These are phyloP conservation scores for Drosophila elegans DNA, from an alignment of 1,140 invertebrate genomes.

Conservation along the genomic window DNA sequence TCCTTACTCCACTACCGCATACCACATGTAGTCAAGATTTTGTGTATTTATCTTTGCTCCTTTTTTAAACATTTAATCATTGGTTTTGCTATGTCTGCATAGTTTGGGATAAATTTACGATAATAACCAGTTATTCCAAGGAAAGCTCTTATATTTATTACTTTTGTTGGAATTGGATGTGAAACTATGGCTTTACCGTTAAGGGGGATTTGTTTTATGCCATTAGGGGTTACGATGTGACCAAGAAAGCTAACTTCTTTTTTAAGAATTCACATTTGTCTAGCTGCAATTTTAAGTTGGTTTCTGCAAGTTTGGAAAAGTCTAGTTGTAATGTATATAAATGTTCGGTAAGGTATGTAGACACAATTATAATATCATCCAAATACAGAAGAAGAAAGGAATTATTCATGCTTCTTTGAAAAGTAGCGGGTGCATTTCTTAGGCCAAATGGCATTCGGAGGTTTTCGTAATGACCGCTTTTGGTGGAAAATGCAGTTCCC, in stretches of 20 bases:
- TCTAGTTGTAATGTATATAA: slow-evolving; percentile 6
- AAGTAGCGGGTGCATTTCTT: slow-evolving; percentile 9
- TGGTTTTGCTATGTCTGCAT: slow-evolving; percentile 1
- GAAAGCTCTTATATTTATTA: slow-evolving; percentile 8
- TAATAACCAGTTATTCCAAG: slow-evolving; percentile 2
- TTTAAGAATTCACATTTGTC: slow-evolving; percentile 20
- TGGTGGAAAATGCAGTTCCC: slow-evolving; percentile 1
- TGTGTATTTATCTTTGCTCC: not conserved
- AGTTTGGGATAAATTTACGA: slow-evolving; percentile 2
- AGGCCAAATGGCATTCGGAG: slow-evolving; percentile 2
- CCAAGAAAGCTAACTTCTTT: slow-evolving; percentile 5
- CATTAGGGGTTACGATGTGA: slow-evolving; percentile 5
- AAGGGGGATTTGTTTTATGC: slow-evolving; percentile 3
- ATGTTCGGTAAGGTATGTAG: not conserved
- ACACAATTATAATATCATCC: slow-evolving; percentile 7
- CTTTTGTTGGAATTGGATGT: slow-evolving; percentile 11
- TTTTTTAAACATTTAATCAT: slow-evolving; percentile 7
- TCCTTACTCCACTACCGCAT: too few relatives aligned
- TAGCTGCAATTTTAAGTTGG: slow-evolving; percentile 4
- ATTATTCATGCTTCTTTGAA: slow-evolving; percentile 2
- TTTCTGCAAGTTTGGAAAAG: slow-evolving; percentile 4
- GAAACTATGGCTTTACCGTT: slow-evolving; percentile 5
- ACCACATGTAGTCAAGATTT: not conserved
- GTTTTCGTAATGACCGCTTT: slow-evolving; percentile 3
- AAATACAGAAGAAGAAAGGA: not conserved